Evolutionary conservation across 2,888 invertebrate species (phyloP).

Genomic region (Dynastes tityus): DNA sequence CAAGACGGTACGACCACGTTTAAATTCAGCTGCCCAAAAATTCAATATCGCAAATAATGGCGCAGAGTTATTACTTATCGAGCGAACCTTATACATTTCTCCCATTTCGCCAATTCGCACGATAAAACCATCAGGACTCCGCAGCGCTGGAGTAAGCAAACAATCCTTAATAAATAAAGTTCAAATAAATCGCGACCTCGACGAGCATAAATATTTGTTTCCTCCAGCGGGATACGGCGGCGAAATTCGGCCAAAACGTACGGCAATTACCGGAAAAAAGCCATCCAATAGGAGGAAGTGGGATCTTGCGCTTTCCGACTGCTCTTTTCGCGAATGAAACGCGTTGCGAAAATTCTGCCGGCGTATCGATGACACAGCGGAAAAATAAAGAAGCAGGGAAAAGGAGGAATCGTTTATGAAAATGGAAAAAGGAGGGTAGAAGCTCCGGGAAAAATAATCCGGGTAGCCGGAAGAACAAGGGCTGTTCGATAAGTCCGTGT

Average conservation of each 20-base stretch:
- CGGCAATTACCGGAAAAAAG: conserved; percentile 1
- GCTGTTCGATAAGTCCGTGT: no score
- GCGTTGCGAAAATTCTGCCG: background rate
- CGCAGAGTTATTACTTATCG: no score
- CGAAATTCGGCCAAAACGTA: conserved; percentile 2
- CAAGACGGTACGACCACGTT: no score
- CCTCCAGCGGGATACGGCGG: background rate
- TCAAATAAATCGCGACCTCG: conserved; percentile 21
- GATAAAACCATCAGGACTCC: conserved; percentile 29
- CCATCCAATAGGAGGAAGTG: background rate
- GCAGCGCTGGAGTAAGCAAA: background rate
- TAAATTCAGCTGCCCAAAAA: no score
- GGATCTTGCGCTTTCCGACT: background rate
- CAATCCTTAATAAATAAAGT: conserved; percentile 25
- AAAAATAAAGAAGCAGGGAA: background rate
- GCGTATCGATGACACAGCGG: background rate
- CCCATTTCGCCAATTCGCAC: no score
- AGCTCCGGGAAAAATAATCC: background rate
- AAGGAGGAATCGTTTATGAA: conserved; percentile 13
- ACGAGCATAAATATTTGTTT: conserved; percentile 24
- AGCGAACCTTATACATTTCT: no score
- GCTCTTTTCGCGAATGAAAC: background rate
- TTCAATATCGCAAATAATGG: no score
- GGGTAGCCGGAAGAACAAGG: background rate
- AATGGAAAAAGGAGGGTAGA: background rate